Evolutionary conservation across 2,888 invertebrate species (phyloP), one percentile per base, ranked within the genome.

Genomic region (Tuberolachnus salignus): DNA sequence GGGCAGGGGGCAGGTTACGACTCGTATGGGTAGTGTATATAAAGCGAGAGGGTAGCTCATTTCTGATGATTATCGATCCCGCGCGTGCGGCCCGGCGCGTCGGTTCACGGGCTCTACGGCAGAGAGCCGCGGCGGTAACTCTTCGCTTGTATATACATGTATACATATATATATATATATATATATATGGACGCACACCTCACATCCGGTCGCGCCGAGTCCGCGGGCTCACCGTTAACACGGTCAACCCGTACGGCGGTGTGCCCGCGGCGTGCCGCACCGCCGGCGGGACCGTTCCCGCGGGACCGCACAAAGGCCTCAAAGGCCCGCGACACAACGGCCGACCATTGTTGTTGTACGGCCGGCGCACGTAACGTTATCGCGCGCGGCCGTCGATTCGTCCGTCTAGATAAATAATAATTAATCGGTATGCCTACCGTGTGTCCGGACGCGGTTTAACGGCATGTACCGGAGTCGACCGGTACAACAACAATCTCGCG

Each of bases 31-130:
- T 34, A 34, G 34, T 34, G 34, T 34, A 34, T 34, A 34, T 34
- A 34, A 3, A 16, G 11, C 16, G 19, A 21, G 55, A 23, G 67
- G 59, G 67, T 6, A 34, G 34, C 67, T 69, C 59, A 69, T 78
- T 69, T 69, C 78, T 78, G 78, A 78, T 73, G 78, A 59, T 34
- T 78, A 78, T 78, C 78, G 78, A 78, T 78, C 67, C 51, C 61
- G 19, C 34, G 10, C 66, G 67, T 10, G 11, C 13, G 4, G 0
- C 53, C 19, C 21, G 16, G 16, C 34, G n/a, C 46, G 19, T 34
- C 16, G 3, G n/a, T n/a, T n/a, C n/a, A n/a, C 64, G 42, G 42
- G 6, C 49, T 19, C 42, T 21, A 16, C 34, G 34, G 34, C 34
- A 34, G 34, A 34, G 34, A 34, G 34, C 6, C 34, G n/a, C n/a